Conservation (phyloP, 2,113 vertebrate genomes). For the Thunnus thynnus region DNA sequence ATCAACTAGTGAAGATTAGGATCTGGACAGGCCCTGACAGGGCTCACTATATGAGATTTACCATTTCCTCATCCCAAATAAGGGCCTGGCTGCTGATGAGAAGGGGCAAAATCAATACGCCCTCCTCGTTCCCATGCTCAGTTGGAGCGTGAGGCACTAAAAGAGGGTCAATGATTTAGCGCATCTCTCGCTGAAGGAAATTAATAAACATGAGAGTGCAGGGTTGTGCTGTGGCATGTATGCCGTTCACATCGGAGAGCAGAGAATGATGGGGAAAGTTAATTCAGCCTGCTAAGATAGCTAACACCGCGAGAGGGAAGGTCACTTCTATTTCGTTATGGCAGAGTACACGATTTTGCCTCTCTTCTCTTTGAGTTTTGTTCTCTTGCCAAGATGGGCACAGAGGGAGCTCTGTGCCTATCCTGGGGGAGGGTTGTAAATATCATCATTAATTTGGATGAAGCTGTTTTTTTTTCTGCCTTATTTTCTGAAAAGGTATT, state of each 20-base stretch:
- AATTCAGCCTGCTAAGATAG: constrained; percentile 51
- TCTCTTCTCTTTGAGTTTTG: constrained; percentile 16
- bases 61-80: constrained; percentile 69
- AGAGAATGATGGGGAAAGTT: constrained; percentile 71
- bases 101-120: constrained; percentile 78
- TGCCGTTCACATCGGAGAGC: constrained; percentile 62
- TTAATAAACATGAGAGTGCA: constrained; percentile 79
- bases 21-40: constrained; percentile 70
- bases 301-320: constrained; percentile 41
- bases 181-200: constrained; percentile 62
- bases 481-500: constrained; percentile 4
- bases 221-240: constrained; percentile 42
- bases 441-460: constrained; percentile 16
- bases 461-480: not conserved
- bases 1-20: constrained; percentile 74
- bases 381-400: not conserved
- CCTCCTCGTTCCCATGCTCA: constrained; percentile 75
- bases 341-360: constrained; percentile 24
- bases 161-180: constrained; percentile 80
- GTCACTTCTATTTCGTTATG: constrained; percentile 66
- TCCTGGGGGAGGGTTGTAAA: constrained; percentile 19
- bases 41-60: constrained; percentile 74
- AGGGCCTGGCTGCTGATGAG: constrained; percentile 73
- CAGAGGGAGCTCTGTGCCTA: not conserved
- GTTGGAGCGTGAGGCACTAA: constrained; percentile 56